Evolutionary conservation across 2,797 vertebrate genomes (phyloP).

Genomic region (Enteromius thamalakanensis): DNA sequence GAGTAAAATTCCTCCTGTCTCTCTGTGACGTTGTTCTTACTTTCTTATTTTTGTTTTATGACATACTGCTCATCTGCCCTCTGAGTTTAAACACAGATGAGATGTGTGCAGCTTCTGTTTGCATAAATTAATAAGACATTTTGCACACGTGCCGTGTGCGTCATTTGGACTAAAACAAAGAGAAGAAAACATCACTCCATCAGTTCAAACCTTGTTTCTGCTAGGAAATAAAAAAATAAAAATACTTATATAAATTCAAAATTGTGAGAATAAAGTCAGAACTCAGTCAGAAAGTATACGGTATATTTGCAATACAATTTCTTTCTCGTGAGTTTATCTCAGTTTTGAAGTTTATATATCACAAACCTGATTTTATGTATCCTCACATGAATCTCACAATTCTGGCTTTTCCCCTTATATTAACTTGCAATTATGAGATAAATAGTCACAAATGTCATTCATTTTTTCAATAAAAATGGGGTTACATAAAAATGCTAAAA

Average conservation of each 20-base stretch:
- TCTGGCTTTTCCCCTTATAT: not conserved
- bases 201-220: not conserved
- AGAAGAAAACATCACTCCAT: not conserved
- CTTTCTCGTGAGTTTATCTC: not conserved
- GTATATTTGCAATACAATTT: not conserved
- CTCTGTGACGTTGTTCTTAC: not conserved
- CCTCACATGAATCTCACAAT: not conserved
- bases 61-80: not conserved
- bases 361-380: not conserved
- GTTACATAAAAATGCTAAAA: not conserved
- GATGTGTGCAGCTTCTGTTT: not conserved
- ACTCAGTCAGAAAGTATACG: too few species aligned
- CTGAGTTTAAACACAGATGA: not conserved
- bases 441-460: not conserved
- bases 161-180: not conserved
- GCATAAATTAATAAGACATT: not conserved
- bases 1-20: conserved; percentile 20
- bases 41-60: not conserved
- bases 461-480: not conserved
- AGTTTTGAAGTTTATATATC: not conserved
- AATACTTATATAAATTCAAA: not conserved
- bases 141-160: not conserved
- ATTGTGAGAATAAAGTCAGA: not conserved
- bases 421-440: not conserved
- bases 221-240: not conserved